Conservation (phyloP, 2,797 vertebrate species). For the Hapalemur alaotrensis region DNA sequence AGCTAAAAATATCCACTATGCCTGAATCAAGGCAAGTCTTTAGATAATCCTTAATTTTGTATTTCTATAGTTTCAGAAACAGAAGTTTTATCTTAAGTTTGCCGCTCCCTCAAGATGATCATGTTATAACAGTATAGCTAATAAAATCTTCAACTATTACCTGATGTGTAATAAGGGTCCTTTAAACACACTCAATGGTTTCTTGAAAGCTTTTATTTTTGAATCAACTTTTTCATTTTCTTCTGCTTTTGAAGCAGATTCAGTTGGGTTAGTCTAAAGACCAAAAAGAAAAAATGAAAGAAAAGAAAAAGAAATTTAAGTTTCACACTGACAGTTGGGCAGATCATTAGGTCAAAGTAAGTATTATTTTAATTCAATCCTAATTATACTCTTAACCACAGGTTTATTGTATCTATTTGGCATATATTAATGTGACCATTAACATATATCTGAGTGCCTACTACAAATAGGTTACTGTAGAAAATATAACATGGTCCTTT, state of each 20-base stretch:
- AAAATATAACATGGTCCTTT: conserved; percentile 10
- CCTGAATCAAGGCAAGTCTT: conserved; percentile 9
- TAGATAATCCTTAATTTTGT: conserved; percentile 18
- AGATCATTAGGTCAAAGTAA: conserved; percentile 53
- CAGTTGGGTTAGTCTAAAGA: conserved; percentile 90
- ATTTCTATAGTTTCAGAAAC: conserved; percentile 4
- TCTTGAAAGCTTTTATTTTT: conserved; percentile 90
- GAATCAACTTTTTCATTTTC: conserved; percentile 91
- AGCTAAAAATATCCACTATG: background rate
- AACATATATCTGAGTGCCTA: background rate
- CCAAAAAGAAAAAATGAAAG: conserved; percentile 55
- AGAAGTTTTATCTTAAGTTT: conserved; percentile 28
- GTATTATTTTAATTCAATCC: background rate
- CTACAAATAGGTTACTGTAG: background rate
- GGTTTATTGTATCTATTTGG: conserved; percentile 36
- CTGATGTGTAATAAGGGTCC: conserved; percentile 95
- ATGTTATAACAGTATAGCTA: background rate
- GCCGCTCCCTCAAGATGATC: background rate
- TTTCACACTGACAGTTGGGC: background rate
- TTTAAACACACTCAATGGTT: conserved; percentile 94
- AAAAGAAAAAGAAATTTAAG: conserved; percentile 46
- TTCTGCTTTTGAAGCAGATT: conserved; percentile 90
- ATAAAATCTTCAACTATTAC: conserved; percentile 84
- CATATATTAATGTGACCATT: background rate
- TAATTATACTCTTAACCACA: conserved; percentile 17